phyloP scores from a whole-genome alignment of 2,113 vertebrate genomes.

The Acinonyx jubatus region DNA sequence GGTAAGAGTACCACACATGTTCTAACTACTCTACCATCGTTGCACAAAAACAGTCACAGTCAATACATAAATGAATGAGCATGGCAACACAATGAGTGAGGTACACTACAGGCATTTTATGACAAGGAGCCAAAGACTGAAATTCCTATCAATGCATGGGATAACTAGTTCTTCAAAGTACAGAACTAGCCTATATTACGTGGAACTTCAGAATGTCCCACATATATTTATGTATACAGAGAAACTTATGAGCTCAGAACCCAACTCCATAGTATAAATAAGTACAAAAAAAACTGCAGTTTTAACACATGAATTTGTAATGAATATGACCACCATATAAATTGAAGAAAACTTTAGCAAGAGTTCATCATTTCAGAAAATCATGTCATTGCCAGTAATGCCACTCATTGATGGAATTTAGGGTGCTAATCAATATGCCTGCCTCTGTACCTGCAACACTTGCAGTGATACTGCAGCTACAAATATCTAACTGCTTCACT shows the following conservation, averaged over 20 bases:
- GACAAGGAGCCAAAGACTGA: neutral
- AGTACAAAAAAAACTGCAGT: neutral
- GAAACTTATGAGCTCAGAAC: neutral
- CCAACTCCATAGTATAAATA: neutral
- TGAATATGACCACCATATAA: neutral
- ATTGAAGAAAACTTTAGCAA: neutral
- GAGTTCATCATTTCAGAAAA: conserved; percentile 27
- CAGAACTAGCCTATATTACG: neutral
- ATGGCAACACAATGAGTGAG: neutral
- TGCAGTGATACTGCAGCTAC: neutral
- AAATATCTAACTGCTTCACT: neutral
- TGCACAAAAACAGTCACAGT: neutral
- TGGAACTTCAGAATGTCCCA: neutral
- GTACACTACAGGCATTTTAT: neutral
- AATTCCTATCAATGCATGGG: neutral
- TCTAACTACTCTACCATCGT: neutral
- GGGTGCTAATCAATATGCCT: neutral
- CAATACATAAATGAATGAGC: neutral
- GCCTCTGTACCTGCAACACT: neutral
- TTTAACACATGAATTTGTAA: neutral
- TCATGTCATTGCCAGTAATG: neutral
- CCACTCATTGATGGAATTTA: neutral
- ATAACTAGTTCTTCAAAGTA: conserved; percentile 5
- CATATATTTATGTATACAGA: neutral
- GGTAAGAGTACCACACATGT: neutral